Conservation (phyloP, 2,888 invertebrate species). For the Tetropium fuscum region DNA sequence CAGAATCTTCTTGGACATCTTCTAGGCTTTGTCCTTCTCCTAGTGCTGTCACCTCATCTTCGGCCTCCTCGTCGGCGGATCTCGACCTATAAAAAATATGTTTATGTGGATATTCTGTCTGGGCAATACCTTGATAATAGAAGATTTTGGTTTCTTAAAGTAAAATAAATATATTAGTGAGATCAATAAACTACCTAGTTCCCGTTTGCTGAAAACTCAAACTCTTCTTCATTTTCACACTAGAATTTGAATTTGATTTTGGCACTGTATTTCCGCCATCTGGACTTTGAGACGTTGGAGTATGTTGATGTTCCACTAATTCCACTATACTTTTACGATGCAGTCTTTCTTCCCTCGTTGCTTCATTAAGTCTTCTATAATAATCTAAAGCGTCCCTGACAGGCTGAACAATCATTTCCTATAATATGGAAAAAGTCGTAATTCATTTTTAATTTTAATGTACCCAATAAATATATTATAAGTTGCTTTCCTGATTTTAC, state of each 20-base stretch:
- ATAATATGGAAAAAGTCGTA: too few species aligned
- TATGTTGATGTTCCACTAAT: conserved; percentile 59
- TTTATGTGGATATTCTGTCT: too few species aligned
- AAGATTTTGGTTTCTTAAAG: too few species aligned
- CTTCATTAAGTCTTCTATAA: conserved; percentile 73
- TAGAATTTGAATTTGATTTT: conserved; percentile 68
- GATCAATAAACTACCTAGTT: conserved; percentile 56
- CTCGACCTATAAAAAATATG: conserved; percentile 62
- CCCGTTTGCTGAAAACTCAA: conserved; percentile 64
- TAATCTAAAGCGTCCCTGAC: conserved; percentile 73
- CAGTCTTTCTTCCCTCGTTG: conserved; percentile 71
- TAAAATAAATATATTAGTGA: too few species aligned
- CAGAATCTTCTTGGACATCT: conserved; percentile 70
- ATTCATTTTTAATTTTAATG: too few species aligned
- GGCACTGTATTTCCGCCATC: conserved; percentile 61
- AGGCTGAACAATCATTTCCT: conserved; percentile 74
- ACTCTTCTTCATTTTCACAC: conserved; percentile 70
- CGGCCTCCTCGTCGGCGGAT: conserved; percentile 69
- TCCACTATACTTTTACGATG: conserved; percentile 72
- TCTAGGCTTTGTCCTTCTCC: conserved; percentile 64
- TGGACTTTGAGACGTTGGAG: conserved; percentile 64
- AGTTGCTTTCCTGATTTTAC: too few species aligned
- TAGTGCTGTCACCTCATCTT: conserved; percentile 50
- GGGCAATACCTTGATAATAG: too few species aligned
- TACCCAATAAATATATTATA: too few species aligned